Percentiles rank a stretch among this genome's conserved stretches.
These are phyloP conservation scores for Limanda limanda DNA, from an alignment of 2,113 vertebrate species.

Conservation along the genomic window DNA sequence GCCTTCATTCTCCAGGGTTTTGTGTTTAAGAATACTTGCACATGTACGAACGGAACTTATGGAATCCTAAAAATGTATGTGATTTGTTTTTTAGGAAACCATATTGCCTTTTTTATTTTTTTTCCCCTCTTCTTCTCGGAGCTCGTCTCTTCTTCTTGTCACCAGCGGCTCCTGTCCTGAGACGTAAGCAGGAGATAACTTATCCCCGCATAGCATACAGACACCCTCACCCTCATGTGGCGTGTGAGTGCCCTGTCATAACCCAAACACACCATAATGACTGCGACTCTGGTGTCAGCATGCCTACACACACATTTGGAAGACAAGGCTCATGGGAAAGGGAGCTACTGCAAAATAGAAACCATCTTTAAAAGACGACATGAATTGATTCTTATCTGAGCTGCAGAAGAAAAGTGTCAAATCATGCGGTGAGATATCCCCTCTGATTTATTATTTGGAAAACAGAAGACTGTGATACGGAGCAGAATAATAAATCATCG, in stretches of 20 bases:
- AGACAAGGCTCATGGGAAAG: slow-evolving; percentile 18
- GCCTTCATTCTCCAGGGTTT: not conserved
- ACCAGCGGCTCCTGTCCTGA: slow-evolving; percentile 40
- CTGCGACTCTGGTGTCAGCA: slow-evolving; percentile 45
- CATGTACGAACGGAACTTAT: not conserved
- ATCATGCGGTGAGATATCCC: slow-evolving; percentile 1
- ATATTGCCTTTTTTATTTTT: slow-evolving; percentile 12
- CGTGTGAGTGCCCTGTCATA: slow-evolving; percentile 73
- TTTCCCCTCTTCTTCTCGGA: not conserved
- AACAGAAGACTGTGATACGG: not conserved
- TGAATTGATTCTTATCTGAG: slow-evolving; percentile 35
- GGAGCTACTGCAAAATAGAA: slow-evolving; percentile 11
- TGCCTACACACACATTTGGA: slow-evolving; percentile 35
- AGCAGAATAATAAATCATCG: slow-evolving; percentile 55
- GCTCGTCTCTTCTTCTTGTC: slow-evolving; percentile 28
- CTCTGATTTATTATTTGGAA: slow-evolving; percentile 10
- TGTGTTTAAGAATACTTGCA: not conserved
- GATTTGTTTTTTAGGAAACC: not conserved
- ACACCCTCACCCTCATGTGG: slow-evolving; percentile 78
- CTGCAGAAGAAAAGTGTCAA: slow-evolving; percentile 2
- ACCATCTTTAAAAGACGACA: not conserved
- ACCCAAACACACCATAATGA: slow-evolving; percentile 80
- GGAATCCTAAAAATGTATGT: not conserved
- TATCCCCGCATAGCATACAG: slow-evolving; percentile 66
- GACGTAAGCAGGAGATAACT: slow-evolving; percentile 73